Base-by-base conservation (phyloP, 2,888 invertebrate species). In the Xanthorhoe spadicearia region DNA sequence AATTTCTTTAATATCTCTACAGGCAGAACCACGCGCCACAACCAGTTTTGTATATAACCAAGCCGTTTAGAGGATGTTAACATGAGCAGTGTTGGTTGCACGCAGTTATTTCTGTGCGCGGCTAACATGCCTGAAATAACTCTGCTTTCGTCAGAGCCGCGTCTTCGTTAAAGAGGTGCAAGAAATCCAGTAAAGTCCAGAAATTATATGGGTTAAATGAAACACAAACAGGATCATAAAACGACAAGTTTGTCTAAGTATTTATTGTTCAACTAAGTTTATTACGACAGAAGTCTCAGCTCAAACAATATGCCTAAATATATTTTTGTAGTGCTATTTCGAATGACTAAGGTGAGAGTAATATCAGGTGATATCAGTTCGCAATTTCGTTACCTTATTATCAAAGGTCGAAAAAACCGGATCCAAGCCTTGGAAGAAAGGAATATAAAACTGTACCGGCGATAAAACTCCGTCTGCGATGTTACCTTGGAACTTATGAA, bases 121-220 rank as follows among this genome's bases (percentile, higher is more conserved):
- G 73, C 72, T 75, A 72, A 72, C 79, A 75, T 74, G 78, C 72
- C 80, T 74, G 76, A 84, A 85, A 85, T 85, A 85, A 72, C 81
- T 76, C 62, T 0, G 61, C 74, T 85, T 84, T 82, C 85, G 78
- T 82, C 73, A 74, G 58, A 70, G 19, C 81, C 70, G 67, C 68
- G 70, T 73, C 72, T 74, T 61, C 56, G 70, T 77, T 74, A 56
- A 38, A 54, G 52, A 13, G 32, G 28, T 15, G 35, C 51, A 51
- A 38, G 32, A 23, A 23, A 23, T 23, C 23, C 23, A 23, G 23
- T 23, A 23, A 23, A 23, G 23, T 23, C 23, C 23, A 23, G 23
- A 23, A 3, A 23, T 23, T 23, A 23, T 23, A 23, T 23, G 23
- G 23, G 23, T 23, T 23, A 23, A 23, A 23, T 23, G 2, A 23